phyloP scores from a whole-genome alignment of 2,888 invertebrate genomes.

The Orgyia antiqua region DNA sequence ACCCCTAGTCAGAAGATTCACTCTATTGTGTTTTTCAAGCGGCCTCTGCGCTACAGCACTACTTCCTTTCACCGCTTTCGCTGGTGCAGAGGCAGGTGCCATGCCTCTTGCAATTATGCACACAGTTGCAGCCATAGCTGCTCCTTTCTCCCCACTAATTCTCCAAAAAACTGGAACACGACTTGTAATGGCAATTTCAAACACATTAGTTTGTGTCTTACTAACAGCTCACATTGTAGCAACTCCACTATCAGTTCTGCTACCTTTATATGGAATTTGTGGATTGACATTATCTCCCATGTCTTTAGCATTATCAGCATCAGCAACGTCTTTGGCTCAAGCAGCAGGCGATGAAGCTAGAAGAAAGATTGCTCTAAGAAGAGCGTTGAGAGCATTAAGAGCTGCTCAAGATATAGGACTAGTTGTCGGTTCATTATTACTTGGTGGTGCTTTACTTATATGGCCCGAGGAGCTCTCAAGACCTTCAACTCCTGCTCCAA shows the following conservation, averaged over 20 bases:
- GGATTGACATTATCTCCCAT: constrained; percentile 80
- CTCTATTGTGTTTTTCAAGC: constrained; percentile 78
- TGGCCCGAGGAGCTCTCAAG: constrained; percentile 66
- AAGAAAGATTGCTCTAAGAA: constrained; percentile 52
- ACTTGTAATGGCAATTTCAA: constrained; percentile 64
- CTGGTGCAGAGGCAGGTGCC: constrained; percentile 78
- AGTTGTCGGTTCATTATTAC: constrained; percentile 56
- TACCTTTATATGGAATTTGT: constrained; percentile 59
- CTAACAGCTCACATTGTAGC: constrained; percentile 76
- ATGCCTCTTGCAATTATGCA: constrained; percentile 80
- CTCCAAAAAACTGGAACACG: constrained; percentile 62
- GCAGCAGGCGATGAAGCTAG: constrained; percentile 65
- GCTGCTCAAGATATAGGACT: constrained; percentile 69
- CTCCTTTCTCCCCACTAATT: constrained; percentile 64
- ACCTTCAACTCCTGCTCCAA: constrained; percentile 55
- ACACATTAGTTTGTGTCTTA: constrained; percentile 77
- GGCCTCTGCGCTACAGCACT: constrained; percentile 81
- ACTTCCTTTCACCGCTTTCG: constrained; percentile 76
- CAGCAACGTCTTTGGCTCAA: constrained; percentile 78
- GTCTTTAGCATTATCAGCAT: constrained; percentile 76
- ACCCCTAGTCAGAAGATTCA: constrained; percentile 65
- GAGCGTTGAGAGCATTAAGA: constrained; percentile 60
- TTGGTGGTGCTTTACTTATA: constrained; percentile 68
- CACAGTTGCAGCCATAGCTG: constrained; percentile 77
- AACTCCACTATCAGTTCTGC: constrained; percentile 52